Percentiles rank a stretch among this genome's conserved stretches.
Evolutionary conservation across 1,140 invertebrate genomes (phyloP).

Genomic region (Dendrolimus kikuchii): DNA sequence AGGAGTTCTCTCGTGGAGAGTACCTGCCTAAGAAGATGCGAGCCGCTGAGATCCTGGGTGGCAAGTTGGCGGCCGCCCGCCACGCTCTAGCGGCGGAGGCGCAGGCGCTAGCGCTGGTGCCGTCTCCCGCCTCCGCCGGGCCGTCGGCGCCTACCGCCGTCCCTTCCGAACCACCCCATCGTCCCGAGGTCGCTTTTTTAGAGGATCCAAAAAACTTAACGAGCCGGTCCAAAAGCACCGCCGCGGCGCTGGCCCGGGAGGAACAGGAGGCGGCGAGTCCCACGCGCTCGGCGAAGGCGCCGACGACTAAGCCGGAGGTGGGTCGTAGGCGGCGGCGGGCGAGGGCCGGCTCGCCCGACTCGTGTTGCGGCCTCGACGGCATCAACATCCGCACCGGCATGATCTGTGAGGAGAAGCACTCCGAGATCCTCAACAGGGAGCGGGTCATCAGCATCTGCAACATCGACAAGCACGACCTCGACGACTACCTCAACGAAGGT

Average conservation of each 20-base stretch:
- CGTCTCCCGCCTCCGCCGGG: conserved; percentile 16
- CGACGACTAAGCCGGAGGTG: conserved; percentile 44
- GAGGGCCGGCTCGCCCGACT: conserved; percentile 38
- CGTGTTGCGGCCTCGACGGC: conserved; percentile 60
- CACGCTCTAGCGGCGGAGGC: conserved; percentile 17
- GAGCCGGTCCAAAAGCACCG: conserved; percentile 65
- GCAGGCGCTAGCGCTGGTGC: conserved; percentile 7
- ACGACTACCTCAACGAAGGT: conserved; percentile 84
- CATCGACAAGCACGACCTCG: conserved; percentile 83
- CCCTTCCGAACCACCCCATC: conserved; percentile 26
- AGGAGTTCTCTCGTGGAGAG: conserved; percentile 42
- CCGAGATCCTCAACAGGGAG: conserved; percentile 72
- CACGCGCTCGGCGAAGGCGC: conserved; percentile 54
- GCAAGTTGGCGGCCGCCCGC: conserved; percentile 46
- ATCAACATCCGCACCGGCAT: conserved; percentile 61
- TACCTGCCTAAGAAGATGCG: conserved; percentile 70
- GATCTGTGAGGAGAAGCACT: conserved; percentile 66
- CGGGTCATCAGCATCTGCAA: conserved; percentile 79
- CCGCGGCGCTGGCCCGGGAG: conserved; percentile 67
- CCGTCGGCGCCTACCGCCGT: conserved; percentile 20
- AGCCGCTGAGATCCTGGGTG: conserved; percentile 61
- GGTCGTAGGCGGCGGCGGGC: conserved; percentile 28
- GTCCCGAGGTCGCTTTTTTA: conserved; percentile 63
- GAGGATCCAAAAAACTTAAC: conserved; percentile 70
- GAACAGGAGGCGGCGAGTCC: conserved; percentile 65